Conservation (phyloP, 2,888 invertebrate genomes). For the Thymelicus sylvestris region DNA sequence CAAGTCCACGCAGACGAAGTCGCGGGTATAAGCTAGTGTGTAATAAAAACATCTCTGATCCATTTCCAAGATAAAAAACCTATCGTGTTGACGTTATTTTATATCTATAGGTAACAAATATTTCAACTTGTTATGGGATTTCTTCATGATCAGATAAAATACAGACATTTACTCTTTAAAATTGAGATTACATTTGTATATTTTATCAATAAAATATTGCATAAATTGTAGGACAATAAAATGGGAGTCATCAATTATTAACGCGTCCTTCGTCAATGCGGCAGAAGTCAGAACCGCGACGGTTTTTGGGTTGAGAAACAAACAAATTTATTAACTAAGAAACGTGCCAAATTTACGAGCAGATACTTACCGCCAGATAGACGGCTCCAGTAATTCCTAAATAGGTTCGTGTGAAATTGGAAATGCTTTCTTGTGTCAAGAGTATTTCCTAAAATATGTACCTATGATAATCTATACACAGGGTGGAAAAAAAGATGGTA, state of each 20-base stretch:
- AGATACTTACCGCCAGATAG: conserved; percentile 8
- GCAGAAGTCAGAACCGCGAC: conserved; percentile 6
- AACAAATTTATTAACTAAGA: conserved; percentile 31
- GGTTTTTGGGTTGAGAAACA: conserved; percentile 16
- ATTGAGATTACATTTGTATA: no score
- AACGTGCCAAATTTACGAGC: conserved; percentile 22
- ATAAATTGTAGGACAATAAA: neutral
- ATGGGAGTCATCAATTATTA: conserved; percentile 24
- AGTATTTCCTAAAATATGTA: neutral
- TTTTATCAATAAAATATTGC: neutral
- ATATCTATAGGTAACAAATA: no score
- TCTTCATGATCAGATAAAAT: no score
- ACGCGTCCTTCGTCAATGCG: conserved; percentile 29
- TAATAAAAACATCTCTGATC: no score
- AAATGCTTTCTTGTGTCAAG: neutral
- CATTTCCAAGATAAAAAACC: no score
- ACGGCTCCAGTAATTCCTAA: neutral
- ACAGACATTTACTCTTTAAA: no score
- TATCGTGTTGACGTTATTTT: no score
- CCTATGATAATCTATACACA: no score
- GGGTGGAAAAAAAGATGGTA: no score
- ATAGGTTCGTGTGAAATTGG: conserved; percentile 6
- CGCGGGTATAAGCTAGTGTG: no score
- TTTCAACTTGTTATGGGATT: no score
- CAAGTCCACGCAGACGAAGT: no score